A percentile compares a stretch with the other conserved stretches of the same genome.
phyloP scores from a whole-genome alignment of 2,113 vertebrate genomes.

The Bubo bubo region DNA sequence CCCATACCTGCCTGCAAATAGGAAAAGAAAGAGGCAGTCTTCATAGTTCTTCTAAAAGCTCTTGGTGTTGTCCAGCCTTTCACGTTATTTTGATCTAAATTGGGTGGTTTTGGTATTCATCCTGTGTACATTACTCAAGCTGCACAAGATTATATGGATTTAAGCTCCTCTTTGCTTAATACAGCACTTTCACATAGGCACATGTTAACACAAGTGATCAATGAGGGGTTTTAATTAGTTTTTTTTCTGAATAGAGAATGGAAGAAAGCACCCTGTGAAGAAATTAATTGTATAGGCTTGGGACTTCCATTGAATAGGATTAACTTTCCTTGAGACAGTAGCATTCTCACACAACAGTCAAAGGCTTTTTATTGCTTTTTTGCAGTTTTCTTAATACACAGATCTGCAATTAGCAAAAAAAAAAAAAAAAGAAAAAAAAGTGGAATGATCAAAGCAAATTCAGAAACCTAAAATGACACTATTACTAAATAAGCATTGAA shows the following conservation, averaged over 20 bases:
- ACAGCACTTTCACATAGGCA: slow-evolving; percentile 18
- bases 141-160: slow-evolving; percentile 22
- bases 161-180: slow-evolving; percentile 31
- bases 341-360: slow-evolving; percentile 19
- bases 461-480: neutral
- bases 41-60: neutral
- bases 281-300: slow-evolving; percentile 22
- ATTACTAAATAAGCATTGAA: neutral
- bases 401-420: neutral
- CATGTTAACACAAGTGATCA: slow-evolving; percentile 34
- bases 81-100: neutral
- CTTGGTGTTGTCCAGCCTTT: neutral
- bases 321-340: slow-evolving; percentile 37
- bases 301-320: slow-evolving; percentile 31
- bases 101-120: neutral
- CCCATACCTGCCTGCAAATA: neutral
- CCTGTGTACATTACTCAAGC: neutral
- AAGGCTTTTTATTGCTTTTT: slow-evolving; percentile 28
- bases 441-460: slow-evolving; percentile 19
- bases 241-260: slow-evolving; percentile 42
- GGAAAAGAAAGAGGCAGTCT: neutral
- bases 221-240: neutral
- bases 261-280: slow-evolving; percentile 40
- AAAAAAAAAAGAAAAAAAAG: neutral
- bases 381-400: neutral